These are phyloP conservation scores for Pseudomyrmex flavicornis DNA, from an alignment of 1,140 invertebrate species.

Conservation along the genomic window DNA sequence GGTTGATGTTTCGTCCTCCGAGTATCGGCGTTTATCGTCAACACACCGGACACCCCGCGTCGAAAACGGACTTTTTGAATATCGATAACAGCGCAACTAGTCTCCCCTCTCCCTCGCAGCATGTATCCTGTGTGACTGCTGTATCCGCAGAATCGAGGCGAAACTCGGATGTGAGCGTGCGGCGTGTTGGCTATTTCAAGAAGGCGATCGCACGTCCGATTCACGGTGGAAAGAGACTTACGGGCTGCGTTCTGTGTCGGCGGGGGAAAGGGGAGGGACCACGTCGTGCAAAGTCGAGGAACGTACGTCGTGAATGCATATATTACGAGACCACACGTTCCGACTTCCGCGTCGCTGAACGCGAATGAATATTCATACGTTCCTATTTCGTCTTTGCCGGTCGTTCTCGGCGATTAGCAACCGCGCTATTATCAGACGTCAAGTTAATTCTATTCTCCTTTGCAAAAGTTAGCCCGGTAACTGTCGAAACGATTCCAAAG, in stretches of 20 bases:
- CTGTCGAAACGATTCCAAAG: constrained; percentile 66
- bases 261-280: too few species aligned
- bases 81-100: constrained; percentile 63
- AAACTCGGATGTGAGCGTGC: background rate
- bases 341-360: constrained; percentile 45
- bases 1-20: constrained; percentile 67
- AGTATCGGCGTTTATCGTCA: constrained; percentile 71
- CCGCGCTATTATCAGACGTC: constrained; percentile 59
- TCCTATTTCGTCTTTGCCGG: constrained; percentile 53
- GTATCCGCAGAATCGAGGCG: background rate
- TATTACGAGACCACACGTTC: constrained; percentile 50
- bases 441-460: constrained; percentile 57
- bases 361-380: constrained; percentile 60
- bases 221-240: background rate
- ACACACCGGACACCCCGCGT: constrained; percentile 58
- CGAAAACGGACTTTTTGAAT: constrained; percentile 69
- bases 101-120: background rate
- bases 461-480: constrained; percentile 46
- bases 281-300: background rate
- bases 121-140: constrained; percentile 46
- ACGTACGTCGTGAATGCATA: constrained; percentile 48
- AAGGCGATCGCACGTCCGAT: constrained; percentile 36
- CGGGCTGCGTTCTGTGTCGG: background rate
- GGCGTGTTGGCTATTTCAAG: constrained; percentile 37
- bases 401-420: constrained; percentile 49